Evolutionary conservation across 2,113 vertebrate species (phyloP), one percentile per base, ranked within the genome.

Genomic region (Psettodes erumei): DNA sequence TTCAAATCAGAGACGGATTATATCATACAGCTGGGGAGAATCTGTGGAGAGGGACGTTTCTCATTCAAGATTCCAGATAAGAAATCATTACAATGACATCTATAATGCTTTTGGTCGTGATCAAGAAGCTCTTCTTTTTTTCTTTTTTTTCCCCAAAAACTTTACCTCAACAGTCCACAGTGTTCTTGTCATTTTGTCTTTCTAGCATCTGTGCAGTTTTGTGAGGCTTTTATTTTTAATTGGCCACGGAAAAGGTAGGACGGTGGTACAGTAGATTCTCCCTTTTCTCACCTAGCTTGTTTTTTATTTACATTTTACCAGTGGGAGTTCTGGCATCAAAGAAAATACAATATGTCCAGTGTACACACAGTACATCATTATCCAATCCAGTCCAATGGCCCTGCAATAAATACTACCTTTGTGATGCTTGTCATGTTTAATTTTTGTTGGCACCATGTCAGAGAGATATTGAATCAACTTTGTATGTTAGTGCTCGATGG

Each of bases 1-100:
- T 83, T 84, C 73, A 58, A 59, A 81, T 76, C 69, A 68, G 73
- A 72, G 79, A 76, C 53, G 15, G 87, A 91, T 90, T 91, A 84
- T 84, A 82, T 85, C 78, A 76, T 40, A 37, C 88, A 87, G 74
- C 79, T 77, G 67, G 56, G 50, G 54, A 55, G 50, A 72, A 63
- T 81, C 48, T 85, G 80, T 12, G 35, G 54, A 78, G 72, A 19
- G 77, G 56, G 40, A 78, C 62, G 35, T 71, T 77, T 71, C 37
- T 51, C n/a, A 42, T 73, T 87, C 30, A 79, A 71, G 60, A 47
- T 81, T 67, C 21, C 63, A 10, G 9, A 67, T 54, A 35, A 55
- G 8, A 58, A 66, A 35, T 47, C 10, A 23, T 69, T 74, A 28
- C 53, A 72, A 78, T 67, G 75, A 62, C 48, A 38, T 76, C 19